A percentile compares a stretch with the other conserved stretches of the same genome.
phyloP scores from a whole-genome alignment of 2,797 vertebrate genomes.

The Apogon talboti region DNA sequence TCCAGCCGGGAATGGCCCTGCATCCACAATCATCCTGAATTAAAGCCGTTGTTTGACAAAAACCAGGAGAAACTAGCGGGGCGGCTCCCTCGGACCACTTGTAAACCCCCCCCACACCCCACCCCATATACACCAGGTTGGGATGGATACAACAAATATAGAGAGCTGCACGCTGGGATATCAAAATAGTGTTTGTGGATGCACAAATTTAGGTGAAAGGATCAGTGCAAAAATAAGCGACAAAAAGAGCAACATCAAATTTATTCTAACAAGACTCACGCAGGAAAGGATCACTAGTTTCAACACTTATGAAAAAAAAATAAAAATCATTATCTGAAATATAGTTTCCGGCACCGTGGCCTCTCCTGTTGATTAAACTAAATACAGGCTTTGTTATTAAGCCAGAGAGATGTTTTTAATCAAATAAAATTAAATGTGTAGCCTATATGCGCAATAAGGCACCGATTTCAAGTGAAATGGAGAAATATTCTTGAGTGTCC shows the following conservation, averaged over 20 bases:
- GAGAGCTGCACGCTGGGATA: conserved; percentile 34
- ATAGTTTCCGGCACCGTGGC: background rate
- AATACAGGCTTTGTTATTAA: no score
- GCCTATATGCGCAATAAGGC: background rate
- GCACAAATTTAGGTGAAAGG: conserved; percentile 28
- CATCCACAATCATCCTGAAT: conserved; percentile 92
- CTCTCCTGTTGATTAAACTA: background rate
- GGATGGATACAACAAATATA: conserved; percentile 57
- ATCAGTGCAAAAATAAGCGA: conserved; percentile 14
- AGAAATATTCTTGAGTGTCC: conserved; percentile 29
- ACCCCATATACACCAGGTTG: conserved; percentile 38
- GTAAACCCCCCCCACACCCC: conserved; percentile 50
- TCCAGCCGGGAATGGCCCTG: conserved; percentile 93
- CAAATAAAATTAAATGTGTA: fast-evolving
- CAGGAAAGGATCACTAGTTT: background rate
- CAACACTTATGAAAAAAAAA: background rate
- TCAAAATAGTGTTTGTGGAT: conserved; percentile 37
- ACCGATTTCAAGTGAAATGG: conserved; percentile 22
- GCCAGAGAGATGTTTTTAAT: no score
- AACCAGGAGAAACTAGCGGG: conserved; percentile 82
- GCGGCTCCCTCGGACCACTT: conserved; percentile 89
- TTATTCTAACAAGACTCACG: background rate
- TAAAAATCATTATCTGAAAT: background rate
- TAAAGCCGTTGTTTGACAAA: conserved; percentile 89
- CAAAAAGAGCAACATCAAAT: background rate